Evolutionary conservation across 2,797 vertebrate genomes (phyloP).

Genomic region (Coregonus suidteri): DNA sequence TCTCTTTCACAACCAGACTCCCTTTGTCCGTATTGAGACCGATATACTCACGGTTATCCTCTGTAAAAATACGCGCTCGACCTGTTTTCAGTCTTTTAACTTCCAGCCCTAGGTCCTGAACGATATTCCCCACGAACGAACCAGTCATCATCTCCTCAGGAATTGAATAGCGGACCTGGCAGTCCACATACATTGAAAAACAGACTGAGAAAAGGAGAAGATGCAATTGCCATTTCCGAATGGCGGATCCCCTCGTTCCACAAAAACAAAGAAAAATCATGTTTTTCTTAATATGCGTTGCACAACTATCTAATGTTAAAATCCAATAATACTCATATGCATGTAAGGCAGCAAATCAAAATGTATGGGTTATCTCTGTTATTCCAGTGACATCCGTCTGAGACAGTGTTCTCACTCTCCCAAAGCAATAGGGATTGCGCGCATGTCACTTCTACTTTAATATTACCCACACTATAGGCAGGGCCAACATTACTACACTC

Average conservation of each 20-base stretch:
- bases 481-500: too few relatives aligned
- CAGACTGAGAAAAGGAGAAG: not conserved
- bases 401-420: too few relatives aligned
- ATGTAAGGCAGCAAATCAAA: not conserved
- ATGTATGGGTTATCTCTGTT: not conserved
- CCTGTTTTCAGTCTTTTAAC: conserved; percentile 55
- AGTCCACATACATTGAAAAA: conserved; percentile 20
- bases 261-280: not conserved
- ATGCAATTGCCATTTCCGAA: not conserved
- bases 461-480: conserved; percentile 12
- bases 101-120: conserved; percentile 68
- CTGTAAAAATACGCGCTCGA: conserved; percentile 60
- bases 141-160: conserved; percentile 67
- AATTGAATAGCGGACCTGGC: conserved; percentile 66
- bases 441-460: conserved; percentile 28
- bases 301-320: not conserved
- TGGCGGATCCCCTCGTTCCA: not conserved
- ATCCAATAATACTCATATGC: not conserved
- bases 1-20: conserved; percentile 67
- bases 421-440: not conserved
- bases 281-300: not conserved
- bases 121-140: conserved; percentile 68
- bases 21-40: conserved; percentile 52
- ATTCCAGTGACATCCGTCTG: not conserved
- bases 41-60: conserved; percentile 51